Base-by-base conservation (phyloP, 2,888 invertebrate species). In the Loripinus fragilis region DNA sequence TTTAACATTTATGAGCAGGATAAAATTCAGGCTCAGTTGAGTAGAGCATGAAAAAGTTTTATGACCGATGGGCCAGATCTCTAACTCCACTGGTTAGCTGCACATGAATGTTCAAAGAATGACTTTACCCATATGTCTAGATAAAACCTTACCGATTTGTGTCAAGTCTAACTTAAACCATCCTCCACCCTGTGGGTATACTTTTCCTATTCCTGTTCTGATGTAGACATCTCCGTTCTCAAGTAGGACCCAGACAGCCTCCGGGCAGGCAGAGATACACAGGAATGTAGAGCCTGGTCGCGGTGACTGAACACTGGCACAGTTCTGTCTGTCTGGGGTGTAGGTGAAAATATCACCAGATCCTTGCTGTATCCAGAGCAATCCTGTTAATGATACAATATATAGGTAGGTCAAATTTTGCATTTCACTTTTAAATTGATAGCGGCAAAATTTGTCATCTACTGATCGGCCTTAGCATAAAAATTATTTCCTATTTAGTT, bases 181-280 rank as follows among this genome's bases (percentile, higher is more conserved):
- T 28, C 91, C 91, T 10, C 87, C 84, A 1, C 95, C 95, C 74
- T 91, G 88, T 1, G 92, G 92, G 77, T 93, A 93, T 25, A 85
- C 86, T 12, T 91, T 88, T 0, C 93, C 91, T 73, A 95, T 93
- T 5, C 94, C 94, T 70, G 91, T 91, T 17, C 95, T 89, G 35
- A 94, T 93, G 82, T 90, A 94, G 8, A 95, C 91, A 20, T 90
- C 81, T 0, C 95, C 94, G 28, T 91, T 85, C n/a, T 88, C 86
- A 1, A 93, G 93, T 42, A 95, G 90, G 2, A 93, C 90, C 95
- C 95, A 95, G 23, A 95, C 86, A 8, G 94, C 93, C 78, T 94
- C 93, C 0, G 91, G 88, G 25, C 93, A 91, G 7, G 94, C 92
- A 45, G 92, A 89, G n/a, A 94, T 74, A 80, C 93, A 92, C 7